These are phyloP conservation scores for Drosophila melanica DNA, from an alignment of 1,140 invertebrate species.

Conservation along the genomic window DNA sequence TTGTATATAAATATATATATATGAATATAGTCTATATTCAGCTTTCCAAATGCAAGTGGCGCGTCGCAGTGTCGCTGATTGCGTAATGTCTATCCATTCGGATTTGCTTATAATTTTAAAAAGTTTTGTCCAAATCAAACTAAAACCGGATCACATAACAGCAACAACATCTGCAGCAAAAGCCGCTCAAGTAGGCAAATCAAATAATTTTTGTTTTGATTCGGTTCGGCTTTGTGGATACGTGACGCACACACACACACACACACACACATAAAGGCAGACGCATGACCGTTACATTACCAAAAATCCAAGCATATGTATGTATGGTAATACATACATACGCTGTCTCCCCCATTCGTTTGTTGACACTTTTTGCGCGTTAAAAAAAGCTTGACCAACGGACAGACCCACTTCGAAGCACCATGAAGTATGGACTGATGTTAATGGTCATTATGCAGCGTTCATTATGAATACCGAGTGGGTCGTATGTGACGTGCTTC, in stretches of 20 bases:
- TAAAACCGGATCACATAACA: conserved; percentile 60
- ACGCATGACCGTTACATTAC: conserved; percentile 70
- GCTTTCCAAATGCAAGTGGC: conserved; percentile 57
- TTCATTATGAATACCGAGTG: conserved; percentile 43
- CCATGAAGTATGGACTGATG: conserved; percentile 14
- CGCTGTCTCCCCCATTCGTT: conserved; percentile 10
- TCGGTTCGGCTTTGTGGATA: conserved; percentile 45
- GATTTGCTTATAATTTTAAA: conserved; percentile 61
- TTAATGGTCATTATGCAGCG: conserved; percentile 59
- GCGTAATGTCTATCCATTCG: conserved; percentile 57
- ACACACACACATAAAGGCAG: not conserved
- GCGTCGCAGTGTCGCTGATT: conserved; percentile 32
- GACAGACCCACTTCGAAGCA: conserved; percentile 17
- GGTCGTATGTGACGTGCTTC: conserved; percentile 48
- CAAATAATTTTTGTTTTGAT: conserved; percentile 39
- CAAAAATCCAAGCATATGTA: conserved; percentile 52
- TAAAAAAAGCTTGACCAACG: conserved; percentile 43
- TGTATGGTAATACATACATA: not conserved
- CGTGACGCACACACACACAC: conserved; percentile 48
- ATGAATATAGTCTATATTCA: not conserved
- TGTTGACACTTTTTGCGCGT: conserved; percentile 74
- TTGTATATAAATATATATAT: not conserved
- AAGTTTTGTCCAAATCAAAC: conserved; percentile 48
- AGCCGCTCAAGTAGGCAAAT: conserved; percentile 39
- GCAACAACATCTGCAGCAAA: conserved; percentile 47